These are phyloP conservation scores for Trachurus trachurus DNA, from an alignment of 2,797 vertebrate species.

Conservation along the genomic window DNA sequence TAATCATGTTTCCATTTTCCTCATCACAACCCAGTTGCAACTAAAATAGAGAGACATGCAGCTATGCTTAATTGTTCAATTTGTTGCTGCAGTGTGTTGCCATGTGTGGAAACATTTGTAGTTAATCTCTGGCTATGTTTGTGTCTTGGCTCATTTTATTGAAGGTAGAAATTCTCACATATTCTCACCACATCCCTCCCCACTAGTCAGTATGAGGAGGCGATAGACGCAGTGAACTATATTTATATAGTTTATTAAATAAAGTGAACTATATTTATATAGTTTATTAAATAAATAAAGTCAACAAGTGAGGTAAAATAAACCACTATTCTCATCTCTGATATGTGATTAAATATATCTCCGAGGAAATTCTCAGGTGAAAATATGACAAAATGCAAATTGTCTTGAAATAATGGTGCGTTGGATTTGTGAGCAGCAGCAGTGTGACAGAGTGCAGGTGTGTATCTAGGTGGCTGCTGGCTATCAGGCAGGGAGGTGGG, in stretches of 20 bases:
- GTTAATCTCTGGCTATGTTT: conserved; percentile 34
- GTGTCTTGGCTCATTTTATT: conserved; percentile 20
- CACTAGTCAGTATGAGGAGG: not conserved
- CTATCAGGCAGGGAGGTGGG: conserved; percentile 81
- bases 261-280: not conserved
- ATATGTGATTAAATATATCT: not conserved
- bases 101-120: conserved; percentile 42
- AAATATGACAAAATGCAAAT: conserved; percentile 3
- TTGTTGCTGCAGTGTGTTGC: conserved; percentile 41
- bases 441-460: conserved; percentile 77
- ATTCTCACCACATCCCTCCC: not conserved
- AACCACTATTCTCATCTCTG: not conserved
- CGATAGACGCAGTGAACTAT: not conserved
- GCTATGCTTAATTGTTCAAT: conserved; percentile 57
- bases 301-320: not conserved
- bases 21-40: conserved; percentile 45
- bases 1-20: conserved; percentile 43
- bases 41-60: conserved; percentile 46
- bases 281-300: not conserved
- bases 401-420: conserved; percentile 1
- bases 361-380: not conserved
- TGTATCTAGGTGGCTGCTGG: conserved; percentile 69
- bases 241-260: not conserved
- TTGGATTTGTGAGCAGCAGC: conserved; percentile 24
- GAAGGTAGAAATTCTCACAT: conserved; percentile 1